Base-by-base conservation (phyloP, 2,113 vertebrate genomes). In the Melanerpes aurifrons region DNA sequence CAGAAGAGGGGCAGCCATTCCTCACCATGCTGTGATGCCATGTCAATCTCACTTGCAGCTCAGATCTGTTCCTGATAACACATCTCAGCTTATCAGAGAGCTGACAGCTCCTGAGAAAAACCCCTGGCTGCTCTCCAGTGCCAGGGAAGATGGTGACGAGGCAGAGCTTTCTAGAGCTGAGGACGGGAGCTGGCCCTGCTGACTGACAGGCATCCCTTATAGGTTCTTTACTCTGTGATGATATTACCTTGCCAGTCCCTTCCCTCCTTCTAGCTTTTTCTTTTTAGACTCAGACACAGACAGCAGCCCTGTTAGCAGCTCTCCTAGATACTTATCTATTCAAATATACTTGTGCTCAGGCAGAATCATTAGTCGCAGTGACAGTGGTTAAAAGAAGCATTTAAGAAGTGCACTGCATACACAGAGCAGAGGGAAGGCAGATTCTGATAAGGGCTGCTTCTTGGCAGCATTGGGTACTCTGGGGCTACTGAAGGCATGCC, bases 261-360 rank as follows among this genome's bases (percentile, higher is more conserved):
- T 58, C 54, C 64, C 31, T 82, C 37, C 71, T 75, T 57, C 47
- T 6, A 78, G 53, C 20, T 84, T 69, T 45, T 91, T 77, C 56
- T 56, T 89, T 84, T 92, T 76, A 82, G 74, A 88, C 79, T 93
- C 1, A 0, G 82, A 72, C 58, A 85, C 53, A 89, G 73, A 79
- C 63, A 88, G 76, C 73, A 93, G 63, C 32, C 82, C 86, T 0
- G 2, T 85, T 85, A 92, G 94, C 90, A 84, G 86, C 83, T 82
- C 86, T 93, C 77, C 47, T n/a, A 95, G 95, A 93, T 95, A 81
- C 50, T 81, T 93, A 95, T 92, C 94, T 95, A 97, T 95, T 95
- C 81, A 96, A 95, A 96, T 89, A 90, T n/a, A 94, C 25, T 63
- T 47, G 70, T 75, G 94, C 76, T 90, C 21, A 73, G 92, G 56